A percentile compares a stretch with the other conserved stretches of the same genome.
Evolutionary conservation across 2,797 vertebrate genomes (phyloP).

Genomic region (Schizopygopsis malacanthus): DNA sequence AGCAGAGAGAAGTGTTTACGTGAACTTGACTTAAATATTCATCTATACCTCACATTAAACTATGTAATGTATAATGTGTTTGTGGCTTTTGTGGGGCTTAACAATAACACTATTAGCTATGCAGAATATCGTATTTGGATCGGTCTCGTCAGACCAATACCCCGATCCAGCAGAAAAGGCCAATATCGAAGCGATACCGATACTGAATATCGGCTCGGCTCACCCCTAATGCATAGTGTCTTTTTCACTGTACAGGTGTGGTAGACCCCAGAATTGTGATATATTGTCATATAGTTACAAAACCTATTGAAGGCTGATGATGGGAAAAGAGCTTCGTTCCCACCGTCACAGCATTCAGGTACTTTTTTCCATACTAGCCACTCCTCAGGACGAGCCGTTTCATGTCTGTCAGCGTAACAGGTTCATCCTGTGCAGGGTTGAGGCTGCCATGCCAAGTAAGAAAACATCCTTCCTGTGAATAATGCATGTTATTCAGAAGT

Average conservation of each 20-base stretch:
- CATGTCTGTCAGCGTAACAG: slow-evolving; percentile 49
- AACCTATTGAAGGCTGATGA: slow-evolving; percentile 7
- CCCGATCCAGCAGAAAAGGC: no score
- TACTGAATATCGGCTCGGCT: no score
- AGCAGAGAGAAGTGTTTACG: no score
- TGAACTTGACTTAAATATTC: no score
- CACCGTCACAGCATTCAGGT: slow-evolving; percentile 1
- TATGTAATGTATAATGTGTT: no score
- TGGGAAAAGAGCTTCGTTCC: neutral
- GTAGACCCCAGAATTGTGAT: neutral
- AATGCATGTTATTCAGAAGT: neutral
- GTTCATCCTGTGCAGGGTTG: slow-evolving; percentile 47
- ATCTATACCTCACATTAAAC: no score
- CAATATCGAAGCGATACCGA: no score
- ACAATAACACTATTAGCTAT: no score
- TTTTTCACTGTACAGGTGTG: slow-evolving; percentile 11
- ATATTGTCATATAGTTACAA: neutral
- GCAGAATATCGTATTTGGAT: no score
- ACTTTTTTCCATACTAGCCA: slow-evolving; percentile 11
- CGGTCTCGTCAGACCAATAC: no score
- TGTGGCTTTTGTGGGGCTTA: no score
- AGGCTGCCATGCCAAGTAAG: slow-evolving; percentile 15
- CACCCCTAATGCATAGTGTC: neutral
- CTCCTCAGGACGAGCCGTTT: slow-evolving; percentile 33
- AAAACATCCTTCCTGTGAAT: slow-evolving; percentile 16